Conservation (phyloP, 2,797 vertebrate genomes). For the Anomalospiza imberbis region DNA sequence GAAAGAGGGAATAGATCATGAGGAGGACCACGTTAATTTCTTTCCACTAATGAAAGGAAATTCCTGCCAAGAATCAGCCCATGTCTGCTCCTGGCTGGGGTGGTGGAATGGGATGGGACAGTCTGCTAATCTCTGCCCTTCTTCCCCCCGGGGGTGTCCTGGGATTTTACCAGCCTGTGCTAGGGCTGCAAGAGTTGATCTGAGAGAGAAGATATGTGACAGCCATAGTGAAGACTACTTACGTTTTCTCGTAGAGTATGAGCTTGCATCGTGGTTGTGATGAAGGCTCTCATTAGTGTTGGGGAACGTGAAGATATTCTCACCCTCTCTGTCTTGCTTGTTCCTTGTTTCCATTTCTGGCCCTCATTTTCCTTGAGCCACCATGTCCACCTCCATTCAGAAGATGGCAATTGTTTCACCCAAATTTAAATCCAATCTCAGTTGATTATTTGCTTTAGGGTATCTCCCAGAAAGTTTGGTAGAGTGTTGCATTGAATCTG, state of each 20-base stretch:
- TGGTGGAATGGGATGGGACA: not conserved
- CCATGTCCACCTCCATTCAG: rapidly evolving
- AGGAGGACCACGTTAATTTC: not conserved
- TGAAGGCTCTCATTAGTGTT: not conserved
- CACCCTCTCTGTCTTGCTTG: rapidly evolving
- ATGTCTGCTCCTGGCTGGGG: not conserved
- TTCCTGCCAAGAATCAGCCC: not conserved
- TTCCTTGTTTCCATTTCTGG: not conserved
- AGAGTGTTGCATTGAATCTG: not conserved
- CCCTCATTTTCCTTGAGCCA: not conserved
- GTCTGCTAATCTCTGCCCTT: not conserved
- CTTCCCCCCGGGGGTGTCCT: rapidly evolving
- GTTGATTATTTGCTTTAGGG: not conserved
- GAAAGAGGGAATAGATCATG: not conserved
- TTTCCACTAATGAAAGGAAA: not conserved
- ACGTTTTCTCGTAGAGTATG: not conserved
- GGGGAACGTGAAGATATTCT: not conserved
- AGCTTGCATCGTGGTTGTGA: rapidly evolving
- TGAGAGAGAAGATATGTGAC: not conserved
- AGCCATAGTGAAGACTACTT: not conserved
- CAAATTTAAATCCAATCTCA: not conserved
- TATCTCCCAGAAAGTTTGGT: not conserved
- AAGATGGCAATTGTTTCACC: not conserved
- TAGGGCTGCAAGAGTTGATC: not conserved
- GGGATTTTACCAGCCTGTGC: not conserved